Percentiles rank a stretch among this genome's conserved stretches.
These are phyloP conservation scores for Eretmocerus hayati DNA, from an alignment of 2,888 invertebrate genomes.

Conservation along the genomic window DNA sequence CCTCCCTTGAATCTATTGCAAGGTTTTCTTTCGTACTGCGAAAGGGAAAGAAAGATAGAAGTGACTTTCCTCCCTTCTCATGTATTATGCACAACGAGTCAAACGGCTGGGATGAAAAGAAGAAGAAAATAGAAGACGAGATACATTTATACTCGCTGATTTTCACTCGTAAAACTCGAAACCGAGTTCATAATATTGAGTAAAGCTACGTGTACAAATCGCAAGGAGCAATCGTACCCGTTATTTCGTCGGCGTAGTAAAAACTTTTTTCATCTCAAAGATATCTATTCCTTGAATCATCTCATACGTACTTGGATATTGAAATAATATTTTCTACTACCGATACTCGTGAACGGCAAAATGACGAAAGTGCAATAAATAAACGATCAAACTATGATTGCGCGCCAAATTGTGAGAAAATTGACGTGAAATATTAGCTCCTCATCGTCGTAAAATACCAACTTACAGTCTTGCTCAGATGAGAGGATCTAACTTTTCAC, in stretches of 20 bases:
- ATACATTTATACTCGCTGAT: conserved; percentile 13
- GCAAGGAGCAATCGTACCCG: conserved; percentile 5
- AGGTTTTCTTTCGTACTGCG: background rate
- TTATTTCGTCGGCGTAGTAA: conserved; percentile 11
- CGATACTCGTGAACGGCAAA: too few species aligned
- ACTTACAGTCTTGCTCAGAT: too few species aligned
- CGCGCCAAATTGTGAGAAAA: too few species aligned
- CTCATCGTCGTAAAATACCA: too few species aligned
- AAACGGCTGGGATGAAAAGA: background rate
- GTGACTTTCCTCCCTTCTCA: conserved; percentile 9
- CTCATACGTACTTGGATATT: too few species aligned
- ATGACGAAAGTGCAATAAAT: too few species aligned
- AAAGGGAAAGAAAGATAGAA: background rate
- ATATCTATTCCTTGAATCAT: too few species aligned
- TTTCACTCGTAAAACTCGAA: conserved; percentile 11
- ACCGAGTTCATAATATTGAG: too few species aligned
- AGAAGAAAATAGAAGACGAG: background rate
- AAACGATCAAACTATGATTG: too few species aligned
- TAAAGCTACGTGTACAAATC: conserved; percentile 4
- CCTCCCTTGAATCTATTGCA: conserved; percentile 4
- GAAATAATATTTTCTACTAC: too few species aligned
- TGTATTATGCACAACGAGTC: conserved; percentile 15
- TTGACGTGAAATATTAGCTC: too few species aligned
- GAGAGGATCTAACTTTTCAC: too few species aligned
- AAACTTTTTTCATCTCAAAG: conserved; percentile 2